phyloP scores from a whole-genome alignment of 2,888 invertebrate species.

The Strigamia transsilvanica region DNA sequence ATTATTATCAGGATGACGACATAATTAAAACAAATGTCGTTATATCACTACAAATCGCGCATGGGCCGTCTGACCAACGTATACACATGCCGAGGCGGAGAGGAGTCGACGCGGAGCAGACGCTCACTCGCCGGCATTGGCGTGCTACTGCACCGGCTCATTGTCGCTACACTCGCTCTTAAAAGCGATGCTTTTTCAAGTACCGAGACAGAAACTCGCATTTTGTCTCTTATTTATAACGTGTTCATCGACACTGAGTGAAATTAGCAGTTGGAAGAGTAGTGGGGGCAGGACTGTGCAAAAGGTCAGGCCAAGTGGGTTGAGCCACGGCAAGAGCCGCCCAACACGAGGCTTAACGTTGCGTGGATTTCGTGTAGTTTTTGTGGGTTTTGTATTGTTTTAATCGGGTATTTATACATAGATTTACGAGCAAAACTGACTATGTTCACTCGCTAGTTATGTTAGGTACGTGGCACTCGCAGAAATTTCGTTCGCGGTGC shows the following conservation, averaged over 20 bases:
- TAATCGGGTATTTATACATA: neutral
- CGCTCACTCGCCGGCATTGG: conserved; percentile 13
- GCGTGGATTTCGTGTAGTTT: neutral
- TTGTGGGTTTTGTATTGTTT: neutral
- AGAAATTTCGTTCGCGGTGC: neutral
- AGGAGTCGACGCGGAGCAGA: neutral
- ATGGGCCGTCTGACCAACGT: neutral
- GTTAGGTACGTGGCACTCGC: neutral
- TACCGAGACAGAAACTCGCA: neutral
- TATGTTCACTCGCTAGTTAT: neutral
- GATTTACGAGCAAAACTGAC: neutral
- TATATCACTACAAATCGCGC: neutral
- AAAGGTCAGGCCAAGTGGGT: conserved; percentile 46
- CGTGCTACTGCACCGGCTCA: neutral
- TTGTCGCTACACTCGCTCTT: neutral
- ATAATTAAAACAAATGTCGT: conserved; percentile 28
- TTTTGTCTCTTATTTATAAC: conserved; percentile 31
- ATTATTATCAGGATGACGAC: conserved; percentile 28
- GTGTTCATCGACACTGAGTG: conserved; percentile 4
- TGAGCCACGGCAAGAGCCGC: conserved; percentile 44
- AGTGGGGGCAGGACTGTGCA: conserved; percentile 37
- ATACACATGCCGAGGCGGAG: neutral
- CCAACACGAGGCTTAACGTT: conserved; percentile 35
- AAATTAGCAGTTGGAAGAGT: neutral
- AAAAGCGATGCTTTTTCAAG: neutral